Base-by-base conservation (phyloP, 2,888 invertebrate species). In the Lepidocyrtoides sp. region DNA sequence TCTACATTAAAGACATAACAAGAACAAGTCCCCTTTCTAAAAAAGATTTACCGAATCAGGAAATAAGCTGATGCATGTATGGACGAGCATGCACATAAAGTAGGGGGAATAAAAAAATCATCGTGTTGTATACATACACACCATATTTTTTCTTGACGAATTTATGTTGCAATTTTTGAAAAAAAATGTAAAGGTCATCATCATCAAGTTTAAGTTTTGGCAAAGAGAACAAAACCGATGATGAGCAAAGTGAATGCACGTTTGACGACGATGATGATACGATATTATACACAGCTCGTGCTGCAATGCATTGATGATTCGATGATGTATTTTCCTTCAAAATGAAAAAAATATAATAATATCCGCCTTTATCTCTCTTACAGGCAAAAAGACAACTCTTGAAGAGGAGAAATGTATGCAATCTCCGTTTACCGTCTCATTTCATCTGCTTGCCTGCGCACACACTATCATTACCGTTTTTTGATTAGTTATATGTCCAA, bases 41-140 rank as follows among this genome's bases (percentile, higher is more conserved):
- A 87, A 85, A 77, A 79, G 86, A 75, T 77, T 87, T 79, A 87
- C 86, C 86, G 86, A 87, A 87, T 87, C 86, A 87, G 86, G 86
- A 87, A 87, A 87, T 77, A 81, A 57, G 75, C 26, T 44, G n/a
- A 79, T 54, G 23, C 12, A 26, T 44, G 44, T 20, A 69, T 69
- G 36, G 3, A 69, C 17, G 36, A 36, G 44, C 63, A 44, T 69
- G 54, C 17, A 48, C 41, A 48, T 66, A 23, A n/a, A 66, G 60
- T 44, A 41, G 14, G 10, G 48, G 1, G n/a, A n/a, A 75, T 32
- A 63, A 54, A 26, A 23, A 7, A n/a, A n/a, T n/a, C n/a, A 66
- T n/a, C 8, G 36, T 1, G 7, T 23, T 41, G n/a, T 32, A 5
- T 26, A 75, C 29, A 75, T 48, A 51, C 29, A 66, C 17, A 17